phyloP scores from a whole-genome alignment of 2,888 invertebrate species.

The Neocrepidodera transversa region DNA sequence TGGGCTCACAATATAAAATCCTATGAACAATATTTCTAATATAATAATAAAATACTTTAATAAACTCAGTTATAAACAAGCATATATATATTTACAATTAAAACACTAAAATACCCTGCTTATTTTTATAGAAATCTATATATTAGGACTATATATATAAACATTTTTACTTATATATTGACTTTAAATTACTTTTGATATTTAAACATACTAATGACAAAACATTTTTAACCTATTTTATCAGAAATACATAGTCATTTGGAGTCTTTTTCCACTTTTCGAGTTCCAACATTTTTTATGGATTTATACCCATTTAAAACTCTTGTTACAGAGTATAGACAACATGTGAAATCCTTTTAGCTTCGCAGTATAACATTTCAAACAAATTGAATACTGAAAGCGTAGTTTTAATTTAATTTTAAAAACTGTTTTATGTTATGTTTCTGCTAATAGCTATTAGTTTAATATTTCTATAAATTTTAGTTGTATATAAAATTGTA shows the following conservation, averaged over 20 bases:
- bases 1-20: conserved; percentile 55
- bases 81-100: conserved; percentile 2
- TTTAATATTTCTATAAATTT: too few species aligned
- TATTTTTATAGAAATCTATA: conserved; percentile 1
- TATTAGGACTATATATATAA: neutral
- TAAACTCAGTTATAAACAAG: neutral
- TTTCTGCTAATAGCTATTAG: too few species aligned
- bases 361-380: too few species aligned
- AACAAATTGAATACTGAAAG: too few species aligned
- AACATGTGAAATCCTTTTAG: too few species aligned
- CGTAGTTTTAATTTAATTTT: too few species aligned
- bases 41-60: neutral
- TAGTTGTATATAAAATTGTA: too few species aligned
- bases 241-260: neutral
- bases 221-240: neutral
- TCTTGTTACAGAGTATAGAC: too few species aligned
- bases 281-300: too few species aligned
- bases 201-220: neutral
- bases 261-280: too few species aligned
- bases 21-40: conserved; percentile 33
- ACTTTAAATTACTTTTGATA: conserved; percentile 5
- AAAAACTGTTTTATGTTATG: too few species aligned
- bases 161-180: neutral
- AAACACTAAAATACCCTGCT: conserved; percentile 4
- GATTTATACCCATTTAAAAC: too few species aligned